Conservation (phyloP, 2,113 vertebrate species). For the Microtus richardsoni region DNA sequence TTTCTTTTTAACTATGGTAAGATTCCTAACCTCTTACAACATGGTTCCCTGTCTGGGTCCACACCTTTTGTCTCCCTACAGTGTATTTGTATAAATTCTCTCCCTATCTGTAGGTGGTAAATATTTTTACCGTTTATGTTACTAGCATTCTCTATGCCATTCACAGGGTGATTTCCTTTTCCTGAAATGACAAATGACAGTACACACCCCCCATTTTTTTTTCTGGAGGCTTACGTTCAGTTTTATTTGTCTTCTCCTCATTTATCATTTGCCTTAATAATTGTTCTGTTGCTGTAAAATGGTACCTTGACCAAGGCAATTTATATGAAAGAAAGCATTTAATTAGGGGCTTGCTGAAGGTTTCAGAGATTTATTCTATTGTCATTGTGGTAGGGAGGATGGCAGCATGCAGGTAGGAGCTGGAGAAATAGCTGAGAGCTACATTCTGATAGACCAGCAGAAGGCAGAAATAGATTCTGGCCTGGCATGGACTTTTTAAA, state of each 20-base stretch:
- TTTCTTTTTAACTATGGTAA: not conserved
- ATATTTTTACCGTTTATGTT: not conserved
- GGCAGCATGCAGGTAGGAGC: not conserved
- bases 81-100: not conserved
- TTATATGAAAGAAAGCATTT: not conserved
- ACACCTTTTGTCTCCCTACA: not conserved
- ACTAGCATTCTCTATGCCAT: not conserved
- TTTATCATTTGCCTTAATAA: not conserved
- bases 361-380: not conserved
- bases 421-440: not conserved
- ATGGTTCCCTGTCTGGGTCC: not conserved
- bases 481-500: not conserved
- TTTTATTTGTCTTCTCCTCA: not conserved
- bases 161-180: not conserved
- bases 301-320: not conserved
- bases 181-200: not conserved
- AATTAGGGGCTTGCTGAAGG: not conserved
- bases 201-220: not conserved
- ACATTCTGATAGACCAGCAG: not conserved
- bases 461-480: not conserved
- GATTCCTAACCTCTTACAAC: not conserved
- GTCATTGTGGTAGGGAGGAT: not conserved
- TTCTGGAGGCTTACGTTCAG: not conserved
- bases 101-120: not conserved
- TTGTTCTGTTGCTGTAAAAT: not conserved